Base-by-base conservation (phyloP, 64 coral and sea anemone genomes). In the Montipora capricornis region DNA sequence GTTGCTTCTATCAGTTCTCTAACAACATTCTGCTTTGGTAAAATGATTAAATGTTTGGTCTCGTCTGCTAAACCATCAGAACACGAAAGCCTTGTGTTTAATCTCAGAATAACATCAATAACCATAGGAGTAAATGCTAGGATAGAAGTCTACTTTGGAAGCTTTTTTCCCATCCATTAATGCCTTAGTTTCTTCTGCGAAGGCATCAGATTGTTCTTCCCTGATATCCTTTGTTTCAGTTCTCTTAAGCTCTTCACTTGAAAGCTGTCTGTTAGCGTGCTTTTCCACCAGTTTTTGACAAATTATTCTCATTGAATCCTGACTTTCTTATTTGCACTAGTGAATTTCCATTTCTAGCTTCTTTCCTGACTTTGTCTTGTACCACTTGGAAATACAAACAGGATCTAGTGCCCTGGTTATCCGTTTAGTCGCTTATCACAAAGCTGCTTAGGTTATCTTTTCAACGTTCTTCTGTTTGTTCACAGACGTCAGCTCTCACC, bases 141-240 rank as follows among this genome's bases (percentile, higher is more conserved):
- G 9, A 55, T 55, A 55, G 52, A 55, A 55, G 5, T 55, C 52
- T 55, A 7, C 52, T 9, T 55, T 5, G 52, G 52, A 7, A 55
- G 52, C 9, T 55, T 9, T 55, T 55, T 55, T 55, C 52, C 52
- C 6, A 5, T 55, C 6, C 52, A 9, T 29, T 55, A 55, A 7
- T 55, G 52, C 52, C 9, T 55, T 55, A 9, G 1, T 55, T 55
- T 55, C 52, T 55, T 55, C 52, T 7, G 52, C 9, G 52, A 55
- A 29, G 29, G 29, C 29, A 9, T 96, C 90, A n/a, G 19, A 75
- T 89, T 96, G 90, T 16, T 90, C 95, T 48, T 77, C 76, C 14
- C 76, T 6, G 58, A 90, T 89, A 96, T 92, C 60, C 80, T 80
- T 15, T 79, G 24, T 58, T 58, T 96, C 95, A 2, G 51, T 74